These are phyloP conservation scores for Physella acuta DNA, from an alignment of 1,140 invertebrate genomes.

Conservation along the genomic window DNA sequence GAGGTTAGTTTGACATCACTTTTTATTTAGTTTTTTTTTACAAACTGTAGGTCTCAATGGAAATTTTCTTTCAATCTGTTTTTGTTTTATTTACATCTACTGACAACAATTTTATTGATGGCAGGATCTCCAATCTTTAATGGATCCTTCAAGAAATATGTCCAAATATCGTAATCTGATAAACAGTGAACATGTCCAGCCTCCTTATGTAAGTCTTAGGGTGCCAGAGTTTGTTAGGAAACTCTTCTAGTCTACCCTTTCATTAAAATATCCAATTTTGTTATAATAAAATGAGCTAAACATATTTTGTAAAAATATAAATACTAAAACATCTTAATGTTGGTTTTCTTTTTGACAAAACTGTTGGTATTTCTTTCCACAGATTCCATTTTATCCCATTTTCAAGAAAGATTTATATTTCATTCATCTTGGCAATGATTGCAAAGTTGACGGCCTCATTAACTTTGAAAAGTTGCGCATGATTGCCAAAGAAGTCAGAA, in stretches of 20 bases:
- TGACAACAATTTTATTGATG: slow-evolving; percentile 3
- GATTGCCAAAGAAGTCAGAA: slow-evolving; percentile 95
- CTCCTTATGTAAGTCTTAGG: slow-evolving; percentile 66
- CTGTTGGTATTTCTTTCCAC: slow-evolving; percentile 42
- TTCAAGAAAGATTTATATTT: slow-evolving; percentile 92
- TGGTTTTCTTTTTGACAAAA: no score
- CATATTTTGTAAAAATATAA: no score
- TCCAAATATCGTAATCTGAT: slow-evolving; percentile 95
- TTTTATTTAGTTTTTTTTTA: no score
- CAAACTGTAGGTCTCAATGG: no score
- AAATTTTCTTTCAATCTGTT: no score
- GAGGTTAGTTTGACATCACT: no score
- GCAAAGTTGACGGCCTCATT: slow-evolving; percentile 81
- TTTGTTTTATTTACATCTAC: no score
- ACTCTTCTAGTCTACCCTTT: no score
- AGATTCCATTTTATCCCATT: slow-evolving; percentile 77
- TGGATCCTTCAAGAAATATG: slow-evolving; percentile 99
- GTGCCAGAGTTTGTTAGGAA: background rate
- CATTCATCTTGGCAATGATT: slow-evolving; percentile 96
- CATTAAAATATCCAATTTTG: no score
- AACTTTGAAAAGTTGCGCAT: slow-evolving; percentile 99
- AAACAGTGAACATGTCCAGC: slow-evolving; percentile 82
- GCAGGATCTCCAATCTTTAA: slow-evolving; percentile 84
- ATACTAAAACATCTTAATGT: no score
- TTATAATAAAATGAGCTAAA: no score